A percentile compares a stretch with the other conserved stretches of the same genome.
These are phyloP conservation scores for Muschampia plurimacula DNA, from an alignment of 2,888 invertebrate genomes.

Conservation along the genomic window DNA sequence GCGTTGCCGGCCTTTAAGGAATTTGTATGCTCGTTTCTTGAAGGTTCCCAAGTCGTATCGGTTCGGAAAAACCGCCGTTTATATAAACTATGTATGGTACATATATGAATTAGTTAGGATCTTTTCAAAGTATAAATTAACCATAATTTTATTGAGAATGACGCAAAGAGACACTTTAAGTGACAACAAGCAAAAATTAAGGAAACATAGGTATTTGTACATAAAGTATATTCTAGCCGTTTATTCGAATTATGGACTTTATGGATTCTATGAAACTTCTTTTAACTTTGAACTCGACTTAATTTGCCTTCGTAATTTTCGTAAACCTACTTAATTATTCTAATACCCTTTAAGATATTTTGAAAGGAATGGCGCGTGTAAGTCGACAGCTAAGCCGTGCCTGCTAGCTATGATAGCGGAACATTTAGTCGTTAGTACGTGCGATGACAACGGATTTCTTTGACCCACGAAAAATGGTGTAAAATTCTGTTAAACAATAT, in stretches of 20 bases:
- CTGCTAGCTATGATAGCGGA: constrained; percentile 36
- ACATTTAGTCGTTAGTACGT: constrained; percentile 12
- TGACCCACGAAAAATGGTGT: constrained; percentile 3
- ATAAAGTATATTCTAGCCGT: not conserved
- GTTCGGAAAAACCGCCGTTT: too few species aligned
- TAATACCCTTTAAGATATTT: constrained; percentile 18
- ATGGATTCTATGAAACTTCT: not conserved
- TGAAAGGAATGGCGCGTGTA: constrained; percentile 29
- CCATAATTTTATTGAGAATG: too few species aligned
- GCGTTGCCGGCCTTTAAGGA: too few species aligned
- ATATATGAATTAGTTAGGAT: too few species aligned
- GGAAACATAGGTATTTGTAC: not conserved
- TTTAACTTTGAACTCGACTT: constrained; percentile 9
- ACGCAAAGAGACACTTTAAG: not conserved
- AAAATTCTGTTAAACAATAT: not conserved
- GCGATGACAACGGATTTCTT: not conserved
- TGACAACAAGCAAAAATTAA: not conserved
- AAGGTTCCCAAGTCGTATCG: too few species aligned
- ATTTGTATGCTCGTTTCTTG: too few species aligned
- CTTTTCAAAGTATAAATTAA: too few species aligned
- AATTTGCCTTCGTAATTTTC: constrained; percentile 10
- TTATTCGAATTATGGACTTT: not conserved
- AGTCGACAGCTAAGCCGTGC: constrained; percentile 32
- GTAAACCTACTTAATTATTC: constrained; percentile 13
- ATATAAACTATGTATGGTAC: too few species aligned